Evolutionary conservation across 2,797 vertebrate genomes (phyloP), one percentile per base, ranked within the genome.

Genomic region (Macropodus opercularis): DNA sequence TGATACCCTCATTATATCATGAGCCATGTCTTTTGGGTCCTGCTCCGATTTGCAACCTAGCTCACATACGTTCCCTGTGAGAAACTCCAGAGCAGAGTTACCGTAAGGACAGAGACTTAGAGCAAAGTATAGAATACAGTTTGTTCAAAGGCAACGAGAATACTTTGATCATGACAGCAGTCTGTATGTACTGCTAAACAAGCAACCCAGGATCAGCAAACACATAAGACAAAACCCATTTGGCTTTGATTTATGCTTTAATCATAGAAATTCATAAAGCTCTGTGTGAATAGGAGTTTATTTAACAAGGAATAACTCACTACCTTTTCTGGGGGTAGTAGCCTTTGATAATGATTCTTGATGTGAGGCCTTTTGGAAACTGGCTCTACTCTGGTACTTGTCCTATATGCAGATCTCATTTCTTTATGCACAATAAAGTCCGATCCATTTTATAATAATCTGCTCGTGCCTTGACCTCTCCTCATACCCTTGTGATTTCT

Each of bases 121-220:
- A 53, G 15, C 12, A 24, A 46, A 52, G 19, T 23, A 10, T 17
- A 46, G 8, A 19, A 11, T 24, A 59, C 36, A 38, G 22, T 70
- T 60, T 69, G 6, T 50, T 71, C 49, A 2, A 63, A 63, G 26
- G 24, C n/a, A n/a, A n/a, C n/a, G 32, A 56, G 39, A 68, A 49
- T 32, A 69, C 49, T 70, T 72, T 59, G 56, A 68, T 53, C 60
- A 70, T 50, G 56, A 60, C 53, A 62, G 15, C 47, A 72, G 54
- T 64, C 46, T 61, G 19, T 56, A 51, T 43, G 41, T 39, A 47
- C 55, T 55, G 52, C 27, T 23, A 15, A n/a, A n/a, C n/a, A n/a
- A n/a, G n/a, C n/a, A n/a, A n/a, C n/a, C n/a, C n/a, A n/a, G n/a
- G n/a, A n/a, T n/a, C n/a, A 46, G 39, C 52, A 63, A 60, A 36